These are phyloP conservation scores for Galaxias olidus DNA, from an alignment of 2,797 vertebrate species.

Conservation along the genomic window DNA sequence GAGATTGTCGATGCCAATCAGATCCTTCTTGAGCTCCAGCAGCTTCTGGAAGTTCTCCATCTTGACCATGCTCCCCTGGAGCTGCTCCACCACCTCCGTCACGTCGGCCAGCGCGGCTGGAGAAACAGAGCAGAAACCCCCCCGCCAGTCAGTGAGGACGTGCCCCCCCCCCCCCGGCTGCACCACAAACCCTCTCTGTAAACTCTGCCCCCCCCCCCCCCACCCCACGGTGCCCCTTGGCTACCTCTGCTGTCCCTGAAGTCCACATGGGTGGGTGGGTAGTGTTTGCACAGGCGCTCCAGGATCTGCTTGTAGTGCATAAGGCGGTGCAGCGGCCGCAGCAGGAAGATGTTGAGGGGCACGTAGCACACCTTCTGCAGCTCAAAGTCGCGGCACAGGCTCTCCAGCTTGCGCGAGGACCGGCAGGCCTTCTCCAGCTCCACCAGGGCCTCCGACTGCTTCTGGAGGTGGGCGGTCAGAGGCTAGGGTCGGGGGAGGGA, in stretches of 20 bases:
- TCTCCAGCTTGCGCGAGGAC: slow-evolving; percentile 83
- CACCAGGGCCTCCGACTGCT: slow-evolving; percentile 85
- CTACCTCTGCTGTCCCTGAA: slow-evolving; percentile 92
- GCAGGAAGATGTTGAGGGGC: slow-evolving; percentile 93
- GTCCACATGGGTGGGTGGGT: slow-evolving; percentile 85
- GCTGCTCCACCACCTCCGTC: slow-evolving; percentile 91
- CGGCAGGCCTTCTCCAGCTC: slow-evolving; percentile 86
- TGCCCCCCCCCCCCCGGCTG: background rate
- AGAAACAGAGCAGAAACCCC: slow-evolving; percentile 1
- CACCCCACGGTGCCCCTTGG: background rate
- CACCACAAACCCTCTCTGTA: background rate
- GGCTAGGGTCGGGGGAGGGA: slow-evolving; percentile 71
- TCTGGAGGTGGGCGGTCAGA: slow-evolving; percentile 85
- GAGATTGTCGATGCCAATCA: slow-evolving; percentile 91
- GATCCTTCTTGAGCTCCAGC: slow-evolving; percentile 94
- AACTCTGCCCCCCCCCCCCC: background rate
- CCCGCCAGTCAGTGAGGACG: too few species aligned
- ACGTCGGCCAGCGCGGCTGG: slow-evolving; percentile 93
- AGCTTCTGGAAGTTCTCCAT: slow-evolving; percentile 99
- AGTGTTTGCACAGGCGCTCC: slow-evolving; percentile 94
- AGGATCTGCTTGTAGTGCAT: slow-evolving; percentile 97
- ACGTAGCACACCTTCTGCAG: slow-evolving; percentile 97
- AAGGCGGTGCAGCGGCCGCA: slow-evolving; percentile 93
- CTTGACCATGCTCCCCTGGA: slow-evolving; percentile 89
- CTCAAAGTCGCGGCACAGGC: slow-evolving; percentile 91